Base-by-base conservation (phyloP, 2,888 invertebrate genomes). In the Papilio demoleus region DNA sequence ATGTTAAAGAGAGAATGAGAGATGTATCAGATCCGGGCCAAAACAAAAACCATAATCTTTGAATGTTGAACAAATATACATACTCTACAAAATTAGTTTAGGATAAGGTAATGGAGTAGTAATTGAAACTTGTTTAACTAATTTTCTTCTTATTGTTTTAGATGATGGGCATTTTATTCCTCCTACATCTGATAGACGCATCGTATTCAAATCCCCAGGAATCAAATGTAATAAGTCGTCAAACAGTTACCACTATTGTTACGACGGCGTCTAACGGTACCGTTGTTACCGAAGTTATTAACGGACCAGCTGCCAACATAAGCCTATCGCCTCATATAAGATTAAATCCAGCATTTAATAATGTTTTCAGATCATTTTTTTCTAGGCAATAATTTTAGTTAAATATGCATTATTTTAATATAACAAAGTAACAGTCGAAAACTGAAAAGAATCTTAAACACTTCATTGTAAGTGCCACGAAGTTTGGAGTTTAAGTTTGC, bases 161-260 rank as follows among this genome's bases (percentile, higher is more conserved):
- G 53, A 27, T 27, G 53, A 53, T 17, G 31, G 3, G 4, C 53
- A 53, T 53, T 27, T 6, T 50, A 53, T 1, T 53, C 53, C 17
- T 53, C 9, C 8, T 53, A 2, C 31, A 53, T 31, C 31, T 53
- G 53, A 2, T 53, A 31, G 31, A 53, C 31, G 9, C 31, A n/a
- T 53, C 31, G 27, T 53, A 53, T 53, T 53, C 53, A 53, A 27
- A 53, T n/a, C n/a, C 53, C 17, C 53, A 53, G 27, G 53, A 31
- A 31, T 31, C 27, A n/a, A 53, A 31, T 53, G 9, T 53, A 2
- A 9, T 53, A 31, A n/a, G 12, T 24, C 22, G 47, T 17, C 31
- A 53, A 31, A 12, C n/a, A 6, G n/a, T 53, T 17, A 53, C 53
- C 12, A 53, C 53, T 11, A 31, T 31, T 11, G 27, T 56, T 3